phyloP scores from a whole-genome alignment of 2,797 vertebrate genomes.

The Mionectes olivaceus region DNA sequence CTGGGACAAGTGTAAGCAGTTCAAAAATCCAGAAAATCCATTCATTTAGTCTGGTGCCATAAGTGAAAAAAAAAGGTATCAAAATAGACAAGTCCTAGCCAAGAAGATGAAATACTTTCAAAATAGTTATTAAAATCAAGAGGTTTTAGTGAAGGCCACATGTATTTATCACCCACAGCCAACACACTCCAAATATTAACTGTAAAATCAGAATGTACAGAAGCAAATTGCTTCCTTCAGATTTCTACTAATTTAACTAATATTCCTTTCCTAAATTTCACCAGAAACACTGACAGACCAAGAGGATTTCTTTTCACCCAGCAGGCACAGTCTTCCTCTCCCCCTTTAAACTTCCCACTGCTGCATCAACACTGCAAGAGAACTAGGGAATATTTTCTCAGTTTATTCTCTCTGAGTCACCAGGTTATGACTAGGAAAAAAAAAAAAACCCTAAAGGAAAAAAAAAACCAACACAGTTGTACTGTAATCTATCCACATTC shows the following conservation, averaged over 20 bases:
- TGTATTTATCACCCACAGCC: background rate
- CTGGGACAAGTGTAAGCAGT: background rate
- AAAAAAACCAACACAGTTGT: background rate
- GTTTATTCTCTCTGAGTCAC: background rate
- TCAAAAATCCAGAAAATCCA: background rate
- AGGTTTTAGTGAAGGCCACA: background rate
- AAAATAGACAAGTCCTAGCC: background rate
- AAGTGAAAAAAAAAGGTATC: background rate
- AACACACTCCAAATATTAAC: background rate
- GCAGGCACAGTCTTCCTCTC: background rate
- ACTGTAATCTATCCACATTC: background rate
- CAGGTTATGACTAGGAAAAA: background rate
- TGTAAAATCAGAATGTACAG: background rate
- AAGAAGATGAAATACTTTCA: background rate
- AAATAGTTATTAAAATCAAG: background rate
- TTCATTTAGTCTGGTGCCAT: background rate
- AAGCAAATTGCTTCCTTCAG: background rate
- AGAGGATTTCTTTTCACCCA: accelerated
- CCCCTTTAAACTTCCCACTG: background rate
- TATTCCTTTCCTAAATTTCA: background rate
- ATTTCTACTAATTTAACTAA: background rate
- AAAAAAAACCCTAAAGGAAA: background rate
- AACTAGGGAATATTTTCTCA: background rate
- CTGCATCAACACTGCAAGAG: background rate
- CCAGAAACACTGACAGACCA: background rate